A percentile compares a stretch with the other conserved stretches of the same genome.
Evolutionary conservation across 2,888 invertebrate genomes (phyloP).

Genomic region (Eulithis testata): DNA sequence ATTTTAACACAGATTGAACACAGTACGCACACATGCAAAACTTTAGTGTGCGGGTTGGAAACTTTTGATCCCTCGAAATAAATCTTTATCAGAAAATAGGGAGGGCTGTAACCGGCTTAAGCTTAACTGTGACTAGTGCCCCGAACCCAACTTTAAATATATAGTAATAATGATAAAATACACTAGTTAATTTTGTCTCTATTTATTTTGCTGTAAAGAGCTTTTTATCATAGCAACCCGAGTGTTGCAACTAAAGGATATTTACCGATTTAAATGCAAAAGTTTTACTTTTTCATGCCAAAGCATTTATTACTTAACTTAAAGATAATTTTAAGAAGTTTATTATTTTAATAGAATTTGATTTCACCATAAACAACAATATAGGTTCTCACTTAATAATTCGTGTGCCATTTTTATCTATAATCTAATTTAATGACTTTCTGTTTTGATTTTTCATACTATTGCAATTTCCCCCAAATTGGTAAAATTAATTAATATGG

Average conservation of each 20-base stretch:
- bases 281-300: not conserved
- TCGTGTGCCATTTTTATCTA: no score
- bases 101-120: slow-evolving; percentile 84
- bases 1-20: not conserved
- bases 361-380: no score
- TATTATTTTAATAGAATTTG: no score
- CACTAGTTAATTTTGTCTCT: slow-evolving; percentile 77
- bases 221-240: slow-evolving; percentile 69
- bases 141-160: slow-evolving; percentile 80
- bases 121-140: slow-evolving; percentile 82
- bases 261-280: not conserved
- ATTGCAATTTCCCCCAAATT: no score
- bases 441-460: no score
- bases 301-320: no score
- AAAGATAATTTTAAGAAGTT: no score
- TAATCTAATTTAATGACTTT: no score
- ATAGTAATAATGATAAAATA: slow-evolving; percentile 83
- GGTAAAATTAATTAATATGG: no score
- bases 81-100: slow-evolving; percentile 84
- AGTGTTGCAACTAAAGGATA: slow-evolving; percentile 46
- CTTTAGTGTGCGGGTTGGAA: slow-evolving; percentile 68
- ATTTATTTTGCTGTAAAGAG: slow-evolving; percentile 74
- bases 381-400: no score
- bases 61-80: slow-evolving; percentile 84
- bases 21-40: slow-evolving; percentile 50